Base-by-base conservation (phyloP, 2,113 vertebrate species). In the Lepus americanus region DNA sequence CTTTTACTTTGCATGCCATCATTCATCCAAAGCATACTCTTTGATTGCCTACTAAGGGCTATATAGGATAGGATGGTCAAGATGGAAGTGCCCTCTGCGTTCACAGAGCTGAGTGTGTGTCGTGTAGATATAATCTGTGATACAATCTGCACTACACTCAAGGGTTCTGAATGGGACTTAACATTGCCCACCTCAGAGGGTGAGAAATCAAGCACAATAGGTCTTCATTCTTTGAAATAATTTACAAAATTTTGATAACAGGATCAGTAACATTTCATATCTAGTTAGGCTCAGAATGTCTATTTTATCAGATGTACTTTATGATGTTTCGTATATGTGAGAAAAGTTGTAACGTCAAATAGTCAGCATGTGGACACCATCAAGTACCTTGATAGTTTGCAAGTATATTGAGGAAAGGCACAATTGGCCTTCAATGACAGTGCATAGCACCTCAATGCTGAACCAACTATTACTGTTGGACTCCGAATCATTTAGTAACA, bases 211-310 rank as follows among this genome's bases (percentile, higher is more conserved):
- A 55, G n/a, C 81, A 13, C 36, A 80, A 61, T 5, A 73, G 31
- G 55, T 64, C 5, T n/a, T 36, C 6, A n/a, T 63, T 66, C 92
- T 74, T 81, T 61, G 23, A 81, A 55, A 72, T 49, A n/a, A 89
- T 31, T 59, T 81, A 80, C 64, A 16, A 86, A 67, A 81, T 67
- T 33, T 94, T 66, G 93, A 67, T 10, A n/a, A 51, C 4, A 78
- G 27, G 3, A 74, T 44, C 63, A 59, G n/a, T 59, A 61, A 63
- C n/a, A 13, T 44, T 83, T 73, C 83, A 55, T 84, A 59, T 76
- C 85, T 72, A 72, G 7, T 81, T n/a, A 64, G 36, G 7, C 3
- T 95, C 90, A 44, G 95, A 92, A 90, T 82, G 72, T 16, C 70
- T 70, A 89, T 86, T 63, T 92, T 78, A 76, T 78, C 31, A 70